These are phyloP conservation scores for Xyrauchen texanus DNA, from an alignment of 2,113 vertebrate genomes.

Conservation along the genomic window DNA sequence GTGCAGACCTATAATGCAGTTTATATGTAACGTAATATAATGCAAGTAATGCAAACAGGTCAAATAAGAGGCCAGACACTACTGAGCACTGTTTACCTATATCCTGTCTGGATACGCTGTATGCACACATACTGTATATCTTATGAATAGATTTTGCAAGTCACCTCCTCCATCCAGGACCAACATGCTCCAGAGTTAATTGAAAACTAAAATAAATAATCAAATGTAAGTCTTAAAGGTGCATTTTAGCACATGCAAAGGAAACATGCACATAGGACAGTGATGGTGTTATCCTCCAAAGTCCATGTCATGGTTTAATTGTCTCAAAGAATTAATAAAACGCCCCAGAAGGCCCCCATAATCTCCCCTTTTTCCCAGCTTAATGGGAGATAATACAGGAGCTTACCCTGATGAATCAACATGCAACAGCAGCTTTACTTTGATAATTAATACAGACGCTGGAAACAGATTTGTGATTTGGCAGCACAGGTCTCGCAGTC, in stretches of 20 bases:
- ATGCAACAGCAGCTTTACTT: conserved; percentile 74
- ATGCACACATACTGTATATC: not conserved
- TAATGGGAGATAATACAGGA: conserved; percentile 78
- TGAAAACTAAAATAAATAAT: conserved; percentile 76
- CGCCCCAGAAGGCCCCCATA: conserved; percentile 71
- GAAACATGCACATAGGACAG: conserved; percentile 31
- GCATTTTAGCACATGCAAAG: conserved; percentile 52
- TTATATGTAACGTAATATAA: not conserved
- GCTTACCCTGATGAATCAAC: conserved; percentile 74
- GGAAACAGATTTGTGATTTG: conserved; percentile 79
- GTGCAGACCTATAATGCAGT: not conserved
- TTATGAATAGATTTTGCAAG: not conserved
- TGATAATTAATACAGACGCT: conserved; percentile 77
- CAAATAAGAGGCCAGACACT: not conserved
- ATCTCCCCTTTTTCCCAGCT: conserved; percentile 67
- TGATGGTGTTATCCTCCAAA: conserved; percentile 64
- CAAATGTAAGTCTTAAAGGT: conserved; percentile 75
- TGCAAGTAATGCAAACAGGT: not conserved
- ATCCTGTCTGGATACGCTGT: conserved; percentile 1
- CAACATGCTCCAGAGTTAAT: conserved; percentile 62
- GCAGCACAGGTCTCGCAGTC: conserved; percentile 63
- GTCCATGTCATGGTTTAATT: conserved; percentile 74
- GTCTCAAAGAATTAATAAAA: conserved; percentile 71
- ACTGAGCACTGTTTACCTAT: not conserved
- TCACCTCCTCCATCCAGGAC: conserved; percentile 42